Evolutionary conservation across 2,888 invertebrate species (phyloP), one percentile per base, ranked within the genome.

Genomic region (Pimpla rufipes): DNA sequence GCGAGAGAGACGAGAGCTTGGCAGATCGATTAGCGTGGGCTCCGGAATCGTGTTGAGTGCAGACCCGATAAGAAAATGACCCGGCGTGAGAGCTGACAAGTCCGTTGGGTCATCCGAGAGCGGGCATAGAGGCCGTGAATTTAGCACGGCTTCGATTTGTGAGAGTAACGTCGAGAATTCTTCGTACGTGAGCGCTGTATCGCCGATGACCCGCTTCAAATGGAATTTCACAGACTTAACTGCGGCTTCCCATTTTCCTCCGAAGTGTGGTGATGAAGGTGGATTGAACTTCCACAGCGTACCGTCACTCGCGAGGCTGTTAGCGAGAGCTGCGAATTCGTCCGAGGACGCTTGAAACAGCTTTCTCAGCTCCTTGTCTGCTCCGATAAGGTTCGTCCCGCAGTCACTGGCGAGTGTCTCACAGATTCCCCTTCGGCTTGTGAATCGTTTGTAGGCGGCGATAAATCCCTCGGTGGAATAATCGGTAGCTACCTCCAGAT

Each of bases 1-100:
- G 16, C 42, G 68, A 55, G 23, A 55, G 1, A 55, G 55, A 11
- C 55, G 55, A n/a, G 45, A 47, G 13, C n/a, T 47, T n/a, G 45
- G 45, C 45, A 47, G 8, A 42, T 2, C 42, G 42, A 42, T 42
- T 8, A 42, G 2, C 6, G 42, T 1, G 8, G 2, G 42, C 6
- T 42, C 42, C 2, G 42, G 42, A 11, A 42, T 6, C n/a, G 6
- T 47, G 45, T 47, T 47, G 45, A 47, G 45, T n/a, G 45, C 6
- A 11, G 45, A 8, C 1, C 45, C 45, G 45, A 47, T n/a, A n/a
- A 47, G 45, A n/a, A 47, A 47, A 13, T 47, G 45, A 3, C 45
- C 45, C 2, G 45, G 45, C 3, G n/a, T 47, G n/a, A 47, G 45
- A 13, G 45, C 45, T n/a, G 45, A 2, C 1, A 47, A n/a, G n/a